phyloP scores from a whole-genome alignment of 2,888 invertebrate species.

The Caenorhabditis virilis region DNA sequence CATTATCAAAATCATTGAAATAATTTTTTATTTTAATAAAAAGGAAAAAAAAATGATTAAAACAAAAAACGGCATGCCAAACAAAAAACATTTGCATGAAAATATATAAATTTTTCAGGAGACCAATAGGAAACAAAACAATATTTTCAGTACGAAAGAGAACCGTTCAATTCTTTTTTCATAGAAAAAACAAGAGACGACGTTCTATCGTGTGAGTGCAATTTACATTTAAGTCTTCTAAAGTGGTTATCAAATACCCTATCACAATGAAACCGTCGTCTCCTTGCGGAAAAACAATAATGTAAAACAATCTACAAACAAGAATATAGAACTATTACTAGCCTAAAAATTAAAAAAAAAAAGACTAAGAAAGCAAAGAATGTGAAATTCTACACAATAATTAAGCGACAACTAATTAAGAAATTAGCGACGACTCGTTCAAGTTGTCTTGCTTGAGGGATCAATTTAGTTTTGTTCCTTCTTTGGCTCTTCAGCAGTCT shows the following conservation, averaged over 20 bases:
- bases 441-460: no score
- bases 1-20: slow-evolving; percentile 4
- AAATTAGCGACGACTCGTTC: no score
- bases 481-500: slow-evolving; percentile 55
- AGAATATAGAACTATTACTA: slow-evolving; percentile 4
- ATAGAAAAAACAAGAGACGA: no score
- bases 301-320: slow-evolving; percentile 2
- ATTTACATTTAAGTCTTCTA: no score
- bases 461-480: slow-evolving; percentile 42
- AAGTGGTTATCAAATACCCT: no score
- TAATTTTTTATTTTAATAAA: slow-evolving; percentile 17
- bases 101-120: slow-evolving; percentile 3
- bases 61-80: slow-evolving; percentile 23
- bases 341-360: slow-evolving; percentile 16
- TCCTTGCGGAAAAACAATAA: slow-evolving; percentile 19
- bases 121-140: slow-evolving; percentile 31
- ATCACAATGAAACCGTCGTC: slow-evolving; percentile 26
- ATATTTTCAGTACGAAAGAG: slow-evolving; percentile 18
- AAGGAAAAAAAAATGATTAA: slow-evolving; percentile 4
- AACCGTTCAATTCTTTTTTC: no score
- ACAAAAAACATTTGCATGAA: slow-evolving; percentile 25
- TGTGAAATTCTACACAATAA: slow-evolving; percentile 21
- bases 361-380: no score
- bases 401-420: no score
- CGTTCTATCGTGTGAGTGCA: background rate